These are phyloP conservation scores for Mormyrus hasselquistii DNA, from an alignment of 2,797 vertebrate genomes.

Conservation along the genomic window DNA sequence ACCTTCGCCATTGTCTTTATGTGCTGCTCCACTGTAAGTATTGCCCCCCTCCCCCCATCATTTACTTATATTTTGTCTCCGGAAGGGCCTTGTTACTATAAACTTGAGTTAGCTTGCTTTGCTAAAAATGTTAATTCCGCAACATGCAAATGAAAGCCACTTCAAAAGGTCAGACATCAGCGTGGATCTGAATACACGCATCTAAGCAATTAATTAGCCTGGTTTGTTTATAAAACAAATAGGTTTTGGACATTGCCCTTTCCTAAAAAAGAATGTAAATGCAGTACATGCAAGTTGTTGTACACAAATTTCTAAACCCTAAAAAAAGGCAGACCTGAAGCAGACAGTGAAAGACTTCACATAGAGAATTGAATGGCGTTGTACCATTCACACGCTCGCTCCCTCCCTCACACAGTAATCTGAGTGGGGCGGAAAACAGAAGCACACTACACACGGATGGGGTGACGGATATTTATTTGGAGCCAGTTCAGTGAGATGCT, in stretches of 20 bases:
- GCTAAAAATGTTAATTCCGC: neutral
- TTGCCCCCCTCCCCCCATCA: neutral
- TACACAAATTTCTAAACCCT: neutral
- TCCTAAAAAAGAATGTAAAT: neutral
- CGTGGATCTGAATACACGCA: neutral
- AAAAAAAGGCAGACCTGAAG: neutral
- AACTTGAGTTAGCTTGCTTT: neutral
- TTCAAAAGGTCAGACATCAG: neutral
- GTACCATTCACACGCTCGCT: neutral
- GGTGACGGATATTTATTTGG: neutral
- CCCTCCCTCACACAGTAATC: neutral
- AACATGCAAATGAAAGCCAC: neutral
- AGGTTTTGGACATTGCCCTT: neutral
- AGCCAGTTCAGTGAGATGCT: neutral
- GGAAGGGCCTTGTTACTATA: neutral
- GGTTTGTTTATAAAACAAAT: neutral
- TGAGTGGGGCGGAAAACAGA: neutral
- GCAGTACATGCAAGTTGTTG: neutral
- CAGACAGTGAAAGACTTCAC: neutral
- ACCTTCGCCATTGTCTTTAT: constrained; percentile 93
- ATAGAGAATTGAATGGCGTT: neutral
- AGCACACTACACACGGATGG: neutral
- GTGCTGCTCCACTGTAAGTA: constrained; percentile 93
- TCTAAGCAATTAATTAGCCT: neutral
- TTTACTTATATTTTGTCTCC: neutral